Conservation (phyloP, 1,140 invertebrate genomes). For the Danaus plexippus region DNA sequence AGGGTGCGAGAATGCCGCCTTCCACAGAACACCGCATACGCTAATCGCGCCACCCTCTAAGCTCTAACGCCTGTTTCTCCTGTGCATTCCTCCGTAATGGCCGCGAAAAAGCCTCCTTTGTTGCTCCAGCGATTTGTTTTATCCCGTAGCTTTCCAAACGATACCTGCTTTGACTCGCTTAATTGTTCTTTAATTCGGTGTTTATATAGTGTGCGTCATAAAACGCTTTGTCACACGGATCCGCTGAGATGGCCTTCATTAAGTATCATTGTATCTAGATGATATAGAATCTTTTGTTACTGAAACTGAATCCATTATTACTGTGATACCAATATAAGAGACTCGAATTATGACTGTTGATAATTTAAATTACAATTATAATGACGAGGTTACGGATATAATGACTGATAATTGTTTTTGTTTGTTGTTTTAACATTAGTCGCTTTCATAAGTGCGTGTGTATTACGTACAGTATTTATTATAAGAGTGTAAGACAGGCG, state of each 20-base stretch:
- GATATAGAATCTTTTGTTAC: constrained; percentile 37
- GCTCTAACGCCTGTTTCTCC: constrained; percentile 57
- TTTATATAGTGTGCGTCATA: constrained; percentile 55
- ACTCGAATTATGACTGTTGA: constrained; percentile 20
- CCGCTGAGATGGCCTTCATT: constrained; percentile 47
- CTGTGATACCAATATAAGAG: constrained; percentile 22
- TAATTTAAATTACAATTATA: too few relatives aligned
- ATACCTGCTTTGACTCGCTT: constrained; percentile 65
- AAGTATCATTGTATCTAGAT: constrained; percentile 18
- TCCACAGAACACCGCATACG: constrained; percentile 65
- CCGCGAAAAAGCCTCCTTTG: constrained; percentile 68
- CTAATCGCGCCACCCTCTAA: constrained; percentile 56
- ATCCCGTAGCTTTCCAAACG: constrained; percentile 52
- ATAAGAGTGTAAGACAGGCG: constrained; percentile 33
- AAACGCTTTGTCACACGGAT: constrained; percentile 67
- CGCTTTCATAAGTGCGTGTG: neutral
- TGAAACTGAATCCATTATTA: constrained; percentile 45
- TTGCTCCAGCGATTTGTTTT: constrained; percentile 65
- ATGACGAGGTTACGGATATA: constrained; percentile 6
- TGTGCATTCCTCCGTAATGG: constrained; percentile 61
- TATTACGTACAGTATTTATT: constrained; percentile 10
- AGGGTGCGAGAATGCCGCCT: constrained; percentile 33
- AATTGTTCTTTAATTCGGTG: constrained; percentile 67
- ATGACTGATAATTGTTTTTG: constrained; percentile 13
- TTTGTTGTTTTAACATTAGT: constrained; percentile 6